A percentile compares a stretch with the other conserved stretches of the same genome.
Evolutionary conservation across 2,888 invertebrate genomes (phyloP).

Genomic region (Melangyna quadrimaculata): DNA sequence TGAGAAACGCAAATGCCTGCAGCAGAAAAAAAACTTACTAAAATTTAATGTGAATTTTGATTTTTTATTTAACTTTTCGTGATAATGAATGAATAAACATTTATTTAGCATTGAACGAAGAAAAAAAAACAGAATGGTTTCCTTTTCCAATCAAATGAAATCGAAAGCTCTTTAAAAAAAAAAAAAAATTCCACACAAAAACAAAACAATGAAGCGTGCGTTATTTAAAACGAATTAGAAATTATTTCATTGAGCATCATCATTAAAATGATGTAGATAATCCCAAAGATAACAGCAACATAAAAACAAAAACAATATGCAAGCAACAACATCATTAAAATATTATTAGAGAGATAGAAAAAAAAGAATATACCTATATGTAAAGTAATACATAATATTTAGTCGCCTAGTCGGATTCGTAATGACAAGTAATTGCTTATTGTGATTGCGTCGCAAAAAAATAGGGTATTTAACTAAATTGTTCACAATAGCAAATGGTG

Average conservation of each 20-base stretch:
- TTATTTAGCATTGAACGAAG: neutral
- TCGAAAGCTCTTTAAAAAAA: slow-evolving; percentile 30
- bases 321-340: neutral
- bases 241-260: slow-evolving; percentile 26
- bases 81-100: slow-evolving; percentile 1
- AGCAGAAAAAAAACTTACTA: neutral
- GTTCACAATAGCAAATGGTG: slow-evolving; percentile 22
- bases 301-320: neutral
- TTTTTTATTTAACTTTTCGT: neutral
- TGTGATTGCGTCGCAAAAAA: slow-evolving; percentile 60
- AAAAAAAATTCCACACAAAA: neutral
- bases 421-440: slow-evolving; percentile 68
- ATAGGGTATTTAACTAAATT: slow-evolving; percentile 23
- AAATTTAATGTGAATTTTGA: neutral
- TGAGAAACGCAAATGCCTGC: slow-evolving; percentile 27
- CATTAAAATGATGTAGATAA: neutral
- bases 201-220: neutral
- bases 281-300: neutral
- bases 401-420: slow-evolving; percentile 38
- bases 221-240: slow-evolving; percentile 49
- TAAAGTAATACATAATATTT: neutral
- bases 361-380: neutral
- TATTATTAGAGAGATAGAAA: neutral
- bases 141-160: slow-evolving; percentile 26
- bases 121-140: neutral